Conservation (phyloP, 1,140 invertebrate genomes). For the Brachionus plicatilis region DNA sequence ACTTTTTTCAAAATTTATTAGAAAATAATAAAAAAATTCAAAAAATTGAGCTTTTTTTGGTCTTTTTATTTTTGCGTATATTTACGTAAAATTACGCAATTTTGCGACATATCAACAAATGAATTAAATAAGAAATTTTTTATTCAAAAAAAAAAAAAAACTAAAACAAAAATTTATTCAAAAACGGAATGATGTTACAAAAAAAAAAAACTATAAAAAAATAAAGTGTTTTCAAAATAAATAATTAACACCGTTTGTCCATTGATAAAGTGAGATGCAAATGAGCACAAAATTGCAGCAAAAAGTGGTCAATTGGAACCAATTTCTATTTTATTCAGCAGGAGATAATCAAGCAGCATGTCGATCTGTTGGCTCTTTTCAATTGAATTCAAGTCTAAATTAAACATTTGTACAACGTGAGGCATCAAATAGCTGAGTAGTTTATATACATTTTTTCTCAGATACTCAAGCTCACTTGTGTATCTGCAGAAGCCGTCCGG, state of each 20-base stretch:
- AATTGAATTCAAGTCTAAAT: background rate
- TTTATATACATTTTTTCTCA: slow-evolving; percentile 18
- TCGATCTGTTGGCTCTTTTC: slow-evolving; percentile 14
- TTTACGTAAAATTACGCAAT: too few species aligned
- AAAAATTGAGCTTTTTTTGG: too few species aligned
- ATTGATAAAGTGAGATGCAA: background rate
- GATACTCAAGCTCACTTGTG: background rate
- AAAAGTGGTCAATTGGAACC: background rate
- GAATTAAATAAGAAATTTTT: background rate
- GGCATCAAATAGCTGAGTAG: slow-evolving; percentile 2
- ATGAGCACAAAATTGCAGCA: background rate
- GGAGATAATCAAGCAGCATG: background rate
- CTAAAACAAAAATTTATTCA: background rate
- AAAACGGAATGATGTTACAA: background rate
- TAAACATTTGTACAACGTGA: background rate
- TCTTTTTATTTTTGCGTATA: too few species aligned
- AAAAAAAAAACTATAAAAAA: background rate
- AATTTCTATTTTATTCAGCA: background rate
- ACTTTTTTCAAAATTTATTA: too few species aligned
- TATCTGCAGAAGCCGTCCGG: background rate
- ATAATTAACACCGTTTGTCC: background rate
- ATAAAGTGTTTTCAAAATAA: background rate
- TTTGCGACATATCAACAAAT: too few species aligned
- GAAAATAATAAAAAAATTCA: too few species aligned
- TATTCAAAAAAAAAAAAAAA: background rate